Base-by-base conservation (phyloP, 2,888 invertebrate species). In the Agonopterix alstromeriana region DNA sequence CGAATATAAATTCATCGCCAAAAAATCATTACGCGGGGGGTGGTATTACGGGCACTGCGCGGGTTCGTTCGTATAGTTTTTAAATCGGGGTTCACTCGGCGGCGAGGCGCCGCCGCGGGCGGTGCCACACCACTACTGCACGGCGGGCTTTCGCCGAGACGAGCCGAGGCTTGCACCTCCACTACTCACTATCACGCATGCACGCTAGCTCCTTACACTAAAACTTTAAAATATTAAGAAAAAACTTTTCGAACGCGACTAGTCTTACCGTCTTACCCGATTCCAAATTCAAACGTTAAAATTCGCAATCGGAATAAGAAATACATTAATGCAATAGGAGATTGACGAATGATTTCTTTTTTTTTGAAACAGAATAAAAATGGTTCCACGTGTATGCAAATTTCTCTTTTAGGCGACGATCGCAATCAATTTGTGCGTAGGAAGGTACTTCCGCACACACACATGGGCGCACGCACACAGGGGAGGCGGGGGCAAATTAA, bases 11-110 rank as follows among this genome's bases (percentile, higher is more conserved):
- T 93, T 93, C 93, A 92, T 92, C 93, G 93, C 93, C 93, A 93
- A 94, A 94, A 94, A 94, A 94, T 94, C 93, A 94, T 94, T 94
- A 94, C 93, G 93, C 93, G 92, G 91, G 92, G 91, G 91, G 91
- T 91, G 91, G 91, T 91, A 91, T 91, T 91, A 91, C 90, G 91
- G 27, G 82, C 75, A 77, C 79, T 80, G 87, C 84, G 88, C 83
- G 86, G 78, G 84, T 81, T 77, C 73, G 82, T 77, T 78, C 79
- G 71, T 82, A 87, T 87, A 88, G 87, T 88, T 87, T 88, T 87
- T 87, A 87, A 88, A 86, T 86, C 85, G 86, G 78, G 79, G 82
- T 78, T 86, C 82, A 84, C 83, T 87, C 84, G 78, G 63, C 70
- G 76, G 73, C 78, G 76, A 71, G 80, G 80, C 83, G 87, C 82